Conservation (phyloP, 2,113 vertebrate genomes). For the Rhabdomys dilectus region DNA sequence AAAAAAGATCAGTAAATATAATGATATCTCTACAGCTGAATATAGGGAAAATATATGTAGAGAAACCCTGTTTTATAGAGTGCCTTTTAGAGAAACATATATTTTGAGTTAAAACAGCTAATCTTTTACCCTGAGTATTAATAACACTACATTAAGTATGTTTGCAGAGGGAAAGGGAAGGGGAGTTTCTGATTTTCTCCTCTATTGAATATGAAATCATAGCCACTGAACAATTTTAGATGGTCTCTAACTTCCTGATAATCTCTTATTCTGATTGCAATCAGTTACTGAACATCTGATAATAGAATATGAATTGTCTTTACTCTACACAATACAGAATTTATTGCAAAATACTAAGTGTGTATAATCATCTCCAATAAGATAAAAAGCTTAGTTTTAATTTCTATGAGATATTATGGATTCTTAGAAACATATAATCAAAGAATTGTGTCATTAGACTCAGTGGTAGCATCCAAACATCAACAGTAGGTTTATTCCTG, state of each 20-base stretch:
- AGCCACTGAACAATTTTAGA: neutral
- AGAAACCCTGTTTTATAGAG: constrained; percentile 24
- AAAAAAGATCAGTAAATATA: neutral
- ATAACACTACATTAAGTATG: neutral
- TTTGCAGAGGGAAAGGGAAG: neutral
- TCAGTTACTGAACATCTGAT: neutral
- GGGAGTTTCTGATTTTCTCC: neutral
- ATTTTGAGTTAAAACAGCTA: constrained; percentile 49
- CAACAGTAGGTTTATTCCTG: neutral
- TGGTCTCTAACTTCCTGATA: neutral
- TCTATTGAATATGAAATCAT: neutral
- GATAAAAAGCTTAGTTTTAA: neutral
- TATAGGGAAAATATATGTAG: neutral
- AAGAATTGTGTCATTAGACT: neutral
- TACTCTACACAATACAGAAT: neutral
- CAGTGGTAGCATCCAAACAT: neutral
- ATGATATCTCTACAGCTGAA: neutral
- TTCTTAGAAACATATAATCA: neutral
- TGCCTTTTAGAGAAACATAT: neutral
- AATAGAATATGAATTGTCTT: neutral
- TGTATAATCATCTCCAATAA: neutral
- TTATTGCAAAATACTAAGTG: neutral
- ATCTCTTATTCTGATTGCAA: neutral
- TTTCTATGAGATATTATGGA: neutral
- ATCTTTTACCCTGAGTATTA: constrained; percentile 40